Evolutionary conservation across 2,888 invertebrate genomes (phyloP).

Genomic region (Linnaemya vulpina): DNA sequence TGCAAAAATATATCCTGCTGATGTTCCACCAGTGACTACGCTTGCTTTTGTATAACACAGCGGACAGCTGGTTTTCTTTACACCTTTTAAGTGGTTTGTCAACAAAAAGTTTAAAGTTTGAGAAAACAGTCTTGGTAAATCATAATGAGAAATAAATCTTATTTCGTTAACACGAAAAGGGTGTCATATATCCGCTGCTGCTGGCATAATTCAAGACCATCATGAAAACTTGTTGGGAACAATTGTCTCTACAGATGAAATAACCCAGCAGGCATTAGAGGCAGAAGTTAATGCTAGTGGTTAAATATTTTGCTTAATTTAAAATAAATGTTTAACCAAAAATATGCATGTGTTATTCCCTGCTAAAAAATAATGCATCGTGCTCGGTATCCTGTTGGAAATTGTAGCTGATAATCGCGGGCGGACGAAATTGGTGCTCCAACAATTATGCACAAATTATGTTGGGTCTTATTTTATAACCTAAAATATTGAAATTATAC

Average conservation of each 20-base stretch:
- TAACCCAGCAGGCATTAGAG: conserved; percentile 15
- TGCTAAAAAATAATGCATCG: no score
- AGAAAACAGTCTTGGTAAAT: conserved; percentile 14
- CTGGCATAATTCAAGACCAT: conserved; percentile 46
- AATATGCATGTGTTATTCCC: no score
- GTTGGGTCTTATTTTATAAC: no score
- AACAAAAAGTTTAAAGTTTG: conserved; percentile 22
- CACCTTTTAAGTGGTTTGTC: conserved; percentile 35
- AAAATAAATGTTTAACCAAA: no score
- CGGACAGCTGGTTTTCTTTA: conserved; percentile 33
- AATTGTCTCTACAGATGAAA: background rate
- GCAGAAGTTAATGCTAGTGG: background rate
- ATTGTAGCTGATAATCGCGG: no score
- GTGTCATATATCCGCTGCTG: conserved; percentile 48
- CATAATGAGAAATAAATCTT: conserved; percentile 41
- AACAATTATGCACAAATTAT: no score
- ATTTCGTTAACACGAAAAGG: conserved; percentile 54
- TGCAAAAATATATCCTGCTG: conserved; percentile 2
- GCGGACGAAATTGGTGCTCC: no score
- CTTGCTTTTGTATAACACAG: background rate
- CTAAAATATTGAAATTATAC: no score
- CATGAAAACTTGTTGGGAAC: background rate
- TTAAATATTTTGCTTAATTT: no score
- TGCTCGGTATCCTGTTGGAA: no score
- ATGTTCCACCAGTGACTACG: conserved; percentile 32